Percentiles rank a stretch among this genome's conserved stretches.
These are phyloP conservation scores for Fragum sueziense DNA, from an alignment of 2,888 invertebrate species.

Conservation along the genomic window DNA sequence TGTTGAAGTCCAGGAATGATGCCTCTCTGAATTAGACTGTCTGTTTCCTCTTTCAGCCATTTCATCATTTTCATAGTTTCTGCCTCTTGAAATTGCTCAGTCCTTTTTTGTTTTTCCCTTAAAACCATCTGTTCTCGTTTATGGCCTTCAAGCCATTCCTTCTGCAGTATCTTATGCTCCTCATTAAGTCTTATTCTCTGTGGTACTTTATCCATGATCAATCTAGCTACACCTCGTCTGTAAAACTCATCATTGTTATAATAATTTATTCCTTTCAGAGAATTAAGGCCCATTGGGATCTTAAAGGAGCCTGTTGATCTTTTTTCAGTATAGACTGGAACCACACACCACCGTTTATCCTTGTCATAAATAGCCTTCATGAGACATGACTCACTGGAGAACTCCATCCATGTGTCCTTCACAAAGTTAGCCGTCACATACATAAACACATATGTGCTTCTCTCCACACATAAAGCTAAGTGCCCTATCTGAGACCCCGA, in stretches of 20 bases:
- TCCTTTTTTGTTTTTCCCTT: slow-evolving; percentile 23
- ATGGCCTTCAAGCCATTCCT: slow-evolving; percentile 43
- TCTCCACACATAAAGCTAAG: slow-evolving; percentile 60
- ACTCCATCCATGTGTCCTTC: slow-evolving; percentile 67
- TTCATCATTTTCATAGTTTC: slow-evolving; percentile 25
- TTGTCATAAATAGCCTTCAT: slow-evolving; percentile 71
- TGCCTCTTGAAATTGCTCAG: slow-evolving; percentile 29
- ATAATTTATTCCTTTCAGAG: slow-evolving; percentile 72
- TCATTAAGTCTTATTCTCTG: slow-evolving; percentile 43
- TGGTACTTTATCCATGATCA: slow-evolving; percentile 66
- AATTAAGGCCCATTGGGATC: slow-evolving; percentile 70
- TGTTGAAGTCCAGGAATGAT: slow-evolving; percentile 4
- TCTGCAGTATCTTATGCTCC: slow-evolving; percentile 43
- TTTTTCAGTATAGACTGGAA: slow-evolving; percentile 71
- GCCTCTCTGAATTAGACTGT: background rate
- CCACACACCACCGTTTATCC: slow-evolving; percentile 73
- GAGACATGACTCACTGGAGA: slow-evolving; percentile 71
- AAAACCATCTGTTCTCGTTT: slow-evolving; percentile 38
- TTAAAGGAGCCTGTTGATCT: slow-evolving; percentile 46
- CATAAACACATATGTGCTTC: slow-evolving; percentile 74
- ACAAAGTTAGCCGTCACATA: slow-evolving; percentile 69
- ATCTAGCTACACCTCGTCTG: slow-evolving; percentile 59
- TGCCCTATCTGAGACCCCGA: slow-evolving; percentile 45
- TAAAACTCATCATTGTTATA: slow-evolving; percentile 70
- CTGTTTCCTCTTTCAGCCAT: slow-evolving; percentile 9